Conservation (phyloP, 2,113 vertebrate species). For the Rutilus rutilus region DNA sequence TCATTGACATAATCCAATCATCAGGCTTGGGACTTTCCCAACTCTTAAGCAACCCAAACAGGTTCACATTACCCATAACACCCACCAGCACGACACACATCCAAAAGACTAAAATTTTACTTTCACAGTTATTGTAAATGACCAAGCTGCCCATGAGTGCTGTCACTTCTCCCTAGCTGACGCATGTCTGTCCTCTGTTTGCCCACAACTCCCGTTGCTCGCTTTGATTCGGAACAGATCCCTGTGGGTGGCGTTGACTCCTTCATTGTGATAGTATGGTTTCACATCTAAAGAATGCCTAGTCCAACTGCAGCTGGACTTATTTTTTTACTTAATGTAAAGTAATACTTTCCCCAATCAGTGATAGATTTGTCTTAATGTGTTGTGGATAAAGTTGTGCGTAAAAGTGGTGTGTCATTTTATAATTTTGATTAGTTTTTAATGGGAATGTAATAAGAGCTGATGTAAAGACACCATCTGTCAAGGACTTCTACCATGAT, state of each 20-base stretch:
- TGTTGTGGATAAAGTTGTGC: background rate
- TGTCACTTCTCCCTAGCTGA: background rate
- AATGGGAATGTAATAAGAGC: constrained; percentile 13
- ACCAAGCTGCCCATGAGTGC: background rate
- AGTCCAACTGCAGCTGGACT: constrained; percentile 40
- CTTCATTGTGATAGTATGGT: constrained; percentile 26
- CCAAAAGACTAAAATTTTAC: background rate
- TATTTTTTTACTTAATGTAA: constrained; percentile 11
- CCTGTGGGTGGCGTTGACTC: constrained; percentile 10
- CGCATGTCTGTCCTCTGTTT: background rate
- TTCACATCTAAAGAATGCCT: constrained; percentile 41
- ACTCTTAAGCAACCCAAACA: background rate
- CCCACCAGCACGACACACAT: background rate
- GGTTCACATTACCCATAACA: constrained; percentile 14
- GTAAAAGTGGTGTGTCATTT: background rate
- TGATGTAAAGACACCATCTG: constrained; percentile 12
- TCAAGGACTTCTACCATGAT: background rate
- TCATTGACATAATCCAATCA: background rate
- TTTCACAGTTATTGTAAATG: background rate
- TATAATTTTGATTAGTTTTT: background rate
- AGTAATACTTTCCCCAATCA: constrained; percentile 56
- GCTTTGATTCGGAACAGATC: constrained; percentile 30
- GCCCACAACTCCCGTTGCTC: background rate
- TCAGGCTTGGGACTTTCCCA: background rate
- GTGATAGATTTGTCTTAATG: background rate